Percentiles rank a stretch among this genome's conserved stretches.
Conservation (phyloP, 2,888 invertebrate species). For the Azorinus chamasolen region DNA sequence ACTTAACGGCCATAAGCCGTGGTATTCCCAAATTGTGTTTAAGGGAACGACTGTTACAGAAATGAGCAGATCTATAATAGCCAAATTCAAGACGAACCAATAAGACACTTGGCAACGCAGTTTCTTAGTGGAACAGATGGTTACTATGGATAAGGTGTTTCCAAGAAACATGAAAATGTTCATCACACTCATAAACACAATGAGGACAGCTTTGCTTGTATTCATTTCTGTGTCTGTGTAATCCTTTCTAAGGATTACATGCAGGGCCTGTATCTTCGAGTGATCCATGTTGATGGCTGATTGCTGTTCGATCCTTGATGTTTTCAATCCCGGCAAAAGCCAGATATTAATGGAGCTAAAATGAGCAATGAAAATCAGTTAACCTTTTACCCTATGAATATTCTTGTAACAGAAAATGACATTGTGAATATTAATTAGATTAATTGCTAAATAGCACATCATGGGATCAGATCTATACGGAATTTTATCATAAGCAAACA, state of each 20-base stretch:
- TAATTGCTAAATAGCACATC: too few species aligned
- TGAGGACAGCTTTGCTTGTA: constrained; percentile 52
- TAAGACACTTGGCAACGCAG: constrained; percentile 65
- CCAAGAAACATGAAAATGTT: constrained; percentile 69
- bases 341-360: too few species aligned
- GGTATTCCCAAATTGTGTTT: constrained; percentile 70
- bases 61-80: constrained; percentile 66
- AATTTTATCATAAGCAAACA: too few species aligned
- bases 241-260: constrained; percentile 52
- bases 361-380: too few species aligned
- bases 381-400: too few species aligned
- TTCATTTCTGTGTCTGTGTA: constrained; percentile 58
- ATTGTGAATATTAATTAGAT: too few species aligned
- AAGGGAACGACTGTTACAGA: constrained; percentile 67
- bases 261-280: too few species aligned
- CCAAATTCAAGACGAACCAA: constrained; percentile 72
- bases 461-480: too few species aligned
- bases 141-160: constrained; percentile 68
- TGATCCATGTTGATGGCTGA: too few species aligned
- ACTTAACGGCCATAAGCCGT: constrained; percentile 66
- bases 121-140: constrained; percentile 56
- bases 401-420: too few species aligned
- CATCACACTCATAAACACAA: constrained; percentile 57
- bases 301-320: too few species aligned
- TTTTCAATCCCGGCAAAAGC: too few species aligned